Conservation (phyloP, 2,888 invertebrate genomes). For the Adineta ricciae region DNA sequence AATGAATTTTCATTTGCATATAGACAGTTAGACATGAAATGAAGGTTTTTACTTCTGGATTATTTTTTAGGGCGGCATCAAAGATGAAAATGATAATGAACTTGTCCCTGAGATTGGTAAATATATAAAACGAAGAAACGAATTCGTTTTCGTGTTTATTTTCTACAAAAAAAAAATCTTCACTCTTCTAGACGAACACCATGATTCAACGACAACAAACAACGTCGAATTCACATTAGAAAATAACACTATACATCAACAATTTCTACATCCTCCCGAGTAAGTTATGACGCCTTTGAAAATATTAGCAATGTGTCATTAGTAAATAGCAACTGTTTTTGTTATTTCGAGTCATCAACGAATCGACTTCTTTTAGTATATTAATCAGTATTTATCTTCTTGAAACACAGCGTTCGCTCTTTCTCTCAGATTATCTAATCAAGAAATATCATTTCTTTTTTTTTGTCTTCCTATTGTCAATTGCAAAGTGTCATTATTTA, state of each 20-base stretch:
- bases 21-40: no score
- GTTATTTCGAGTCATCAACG: no score
- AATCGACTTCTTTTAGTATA: no score
- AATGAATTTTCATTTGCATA: no score
- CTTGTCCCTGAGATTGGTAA: neutral
- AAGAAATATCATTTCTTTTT: no score
- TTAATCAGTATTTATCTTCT: no score
- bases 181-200: neutral
- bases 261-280: neutral
- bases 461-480: neutral
- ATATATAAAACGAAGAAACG: neutral
- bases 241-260: neutral
- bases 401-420: no score
- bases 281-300: neutral
- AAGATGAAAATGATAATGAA: constrained; percentile 3
- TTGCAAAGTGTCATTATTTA: neutral
- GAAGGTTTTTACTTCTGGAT: no score
- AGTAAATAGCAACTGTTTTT: neutral
- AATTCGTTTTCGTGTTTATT: neutral
- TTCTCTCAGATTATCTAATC: no score
- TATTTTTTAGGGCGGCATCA: neutral
- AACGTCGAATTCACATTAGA: neutral
- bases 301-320: neutral
- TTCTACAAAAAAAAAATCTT: no score
- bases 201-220: neutral